phyloP scores from a whole-genome alignment of 2,113 vertebrate genomes.

The Forbesichthys agassizii region DNA sequence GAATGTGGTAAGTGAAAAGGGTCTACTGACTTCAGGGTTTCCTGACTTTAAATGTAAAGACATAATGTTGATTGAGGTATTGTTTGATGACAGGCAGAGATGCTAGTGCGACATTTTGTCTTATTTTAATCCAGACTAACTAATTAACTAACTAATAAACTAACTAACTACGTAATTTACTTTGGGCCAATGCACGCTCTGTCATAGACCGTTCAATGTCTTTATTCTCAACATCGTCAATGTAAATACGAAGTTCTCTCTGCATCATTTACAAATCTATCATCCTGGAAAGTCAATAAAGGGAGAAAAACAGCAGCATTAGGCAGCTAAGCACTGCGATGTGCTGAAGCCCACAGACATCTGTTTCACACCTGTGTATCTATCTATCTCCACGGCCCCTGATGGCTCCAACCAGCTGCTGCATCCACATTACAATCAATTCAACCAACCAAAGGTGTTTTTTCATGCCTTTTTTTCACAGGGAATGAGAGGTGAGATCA shows the following conservation, averaged over 20 bases:
- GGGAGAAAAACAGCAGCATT: constrained; percentile 17
- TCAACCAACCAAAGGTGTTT: constrained; percentile 34
- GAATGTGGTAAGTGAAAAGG: too few relatives aligned
- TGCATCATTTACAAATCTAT: constrained; percentile 2
- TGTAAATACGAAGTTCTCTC: background rate
- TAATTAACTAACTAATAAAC: too few relatives aligned
- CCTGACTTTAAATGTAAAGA: too few relatives aligned
- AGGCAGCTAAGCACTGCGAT: constrained; percentile 2
- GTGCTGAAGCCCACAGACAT: constrained; percentile 18
- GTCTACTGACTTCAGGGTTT: too few relatives aligned
- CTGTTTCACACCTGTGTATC: constrained; percentile 43
- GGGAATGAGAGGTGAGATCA: background rate
- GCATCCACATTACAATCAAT: constrained; percentile 19
- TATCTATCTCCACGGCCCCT: constrained; percentile 35
- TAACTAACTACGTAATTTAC: background rate
- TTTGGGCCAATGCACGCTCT: background rate
- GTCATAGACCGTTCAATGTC: background rate
- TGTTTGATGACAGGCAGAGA: too few relatives aligned
- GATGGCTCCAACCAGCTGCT: constrained; percentile 45
- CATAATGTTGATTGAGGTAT: too few relatives aligned
- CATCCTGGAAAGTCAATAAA: constrained; percentile 8
- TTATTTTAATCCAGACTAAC: too few relatives aligned
- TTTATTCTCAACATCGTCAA: background rate
- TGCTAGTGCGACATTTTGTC: too few relatives aligned
- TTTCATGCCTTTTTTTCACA: constrained; percentile 25